Percentiles rank a stretch among this genome's conserved stretches.
Conservation (phyloP, 1,140 invertebrate species). For the Drosophila dunni region DNA sequence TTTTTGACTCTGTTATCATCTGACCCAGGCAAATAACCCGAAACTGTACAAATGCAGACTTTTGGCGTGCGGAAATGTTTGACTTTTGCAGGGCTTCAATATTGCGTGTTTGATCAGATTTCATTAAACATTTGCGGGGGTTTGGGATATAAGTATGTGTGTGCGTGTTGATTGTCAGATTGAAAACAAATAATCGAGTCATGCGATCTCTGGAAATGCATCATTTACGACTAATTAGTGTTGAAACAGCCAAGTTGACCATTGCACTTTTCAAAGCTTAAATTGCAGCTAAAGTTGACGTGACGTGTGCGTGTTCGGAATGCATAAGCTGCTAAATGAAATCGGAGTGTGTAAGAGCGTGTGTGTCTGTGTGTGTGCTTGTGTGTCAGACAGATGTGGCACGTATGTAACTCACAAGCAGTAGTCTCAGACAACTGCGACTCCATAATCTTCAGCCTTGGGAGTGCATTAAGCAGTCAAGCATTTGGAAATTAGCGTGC, state of each 20-base stretch:
- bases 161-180: slow-evolving; percentile 34
- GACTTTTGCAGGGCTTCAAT: slow-evolving; percentile 67
- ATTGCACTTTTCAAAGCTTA: slow-evolving; percentile 4
- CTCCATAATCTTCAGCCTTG: slow-evolving; percentile 55
- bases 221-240: slow-evolving; percentile 78
- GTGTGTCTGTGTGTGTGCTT: background rate
- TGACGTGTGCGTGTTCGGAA: slow-evolving; percentile 8
- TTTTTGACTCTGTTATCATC: background rate
- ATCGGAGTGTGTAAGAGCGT: slow-evolving; percentile 21
- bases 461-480: slow-evolving; percentile 50
- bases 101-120: slow-evolving; percentile 65
- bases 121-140: background rate
- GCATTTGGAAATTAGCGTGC: slow-evolving; percentile 67
- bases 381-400: slow-evolving; percentile 34
- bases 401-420: slow-evolving; percentile 20
- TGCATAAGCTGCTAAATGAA: slow-evolving; percentile 43
- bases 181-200: slow-evolving; percentile 55
- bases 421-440: slow-evolving; percentile 18
- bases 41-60: slow-evolving; percentile 36
- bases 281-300: slow-evolving; percentile 13
- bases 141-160: slow-evolving; percentile 25
- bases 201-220: slow-evolving; percentile 69
- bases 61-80: slow-evolving; percentile 33
- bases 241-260: slow-evolving; percentile 42
- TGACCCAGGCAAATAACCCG: slow-evolving; percentile 12